A percentile compares a stretch with the other conserved stretches of the same genome.
These are phyloP conservation scores for Gymnogyps californianus DNA, from an alignment of 2,113 vertebrate species.

Conservation along the genomic window DNA sequence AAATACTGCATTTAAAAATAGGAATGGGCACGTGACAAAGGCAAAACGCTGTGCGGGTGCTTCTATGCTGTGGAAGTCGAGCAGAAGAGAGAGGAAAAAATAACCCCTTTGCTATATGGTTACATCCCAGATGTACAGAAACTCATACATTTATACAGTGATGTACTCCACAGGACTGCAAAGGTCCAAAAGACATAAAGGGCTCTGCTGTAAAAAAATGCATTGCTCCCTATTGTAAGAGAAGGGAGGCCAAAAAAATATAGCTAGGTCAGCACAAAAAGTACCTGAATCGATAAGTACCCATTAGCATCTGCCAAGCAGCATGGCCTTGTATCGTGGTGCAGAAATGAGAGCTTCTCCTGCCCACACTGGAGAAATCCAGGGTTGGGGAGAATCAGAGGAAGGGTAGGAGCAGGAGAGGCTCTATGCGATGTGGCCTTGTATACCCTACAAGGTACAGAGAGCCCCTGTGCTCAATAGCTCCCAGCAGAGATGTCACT, in stretches of 20 bases:
- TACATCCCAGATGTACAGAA: not conserved
- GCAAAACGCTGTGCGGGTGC: rapidly evolving
- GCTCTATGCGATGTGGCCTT: not conserved
- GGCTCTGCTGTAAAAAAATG: not conserved
- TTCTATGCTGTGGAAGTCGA: not conserved
- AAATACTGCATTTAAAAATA: not conserved
- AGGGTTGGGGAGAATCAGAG: not conserved
- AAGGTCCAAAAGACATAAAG: not conserved
- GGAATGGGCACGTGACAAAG: not conserved
- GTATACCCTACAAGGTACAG: not conserved
- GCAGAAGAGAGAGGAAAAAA: not conserved
- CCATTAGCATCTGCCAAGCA: not conserved
- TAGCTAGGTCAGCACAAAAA: not conserved
- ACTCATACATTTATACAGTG: not conserved
- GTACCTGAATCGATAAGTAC: not conserved
- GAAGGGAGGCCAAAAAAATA: not conserved
- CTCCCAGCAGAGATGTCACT: not conserved
- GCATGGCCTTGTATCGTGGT: too few relatives aligned
- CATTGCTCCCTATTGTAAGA: not conserved
- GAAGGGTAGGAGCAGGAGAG: not conserved
- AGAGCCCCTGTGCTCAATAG: not conserved
- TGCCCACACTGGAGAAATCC: not conserved
- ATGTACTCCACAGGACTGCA: not conserved
- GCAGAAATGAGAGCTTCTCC: not conserved
- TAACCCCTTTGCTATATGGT: not conserved